These are phyloP conservation scores for Zaprionus capensis DNA, from an alignment of 1,140 invertebrate genomes.

Conservation along the genomic window DNA sequence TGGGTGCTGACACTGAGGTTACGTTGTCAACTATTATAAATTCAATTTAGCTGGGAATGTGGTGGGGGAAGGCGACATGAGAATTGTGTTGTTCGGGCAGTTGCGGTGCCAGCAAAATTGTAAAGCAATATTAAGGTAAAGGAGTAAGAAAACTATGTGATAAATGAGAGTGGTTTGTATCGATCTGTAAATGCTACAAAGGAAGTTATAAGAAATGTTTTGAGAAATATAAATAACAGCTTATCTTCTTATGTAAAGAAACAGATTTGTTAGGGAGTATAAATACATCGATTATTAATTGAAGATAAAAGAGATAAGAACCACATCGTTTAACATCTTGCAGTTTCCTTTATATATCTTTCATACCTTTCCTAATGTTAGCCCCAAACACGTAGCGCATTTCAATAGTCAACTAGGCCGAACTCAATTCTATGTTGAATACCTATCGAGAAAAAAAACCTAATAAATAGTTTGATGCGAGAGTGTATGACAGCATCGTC, in stretches of 20 bases:
- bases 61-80: constrained; percentile 14
- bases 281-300: no score
- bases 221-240: no score
- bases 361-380: no score
- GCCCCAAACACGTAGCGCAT: background rate
- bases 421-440: constrained; percentile 1
- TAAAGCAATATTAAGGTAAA: background rate
- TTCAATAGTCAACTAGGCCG: background rate
- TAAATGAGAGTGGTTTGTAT: background rate
- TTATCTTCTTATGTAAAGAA: no score
- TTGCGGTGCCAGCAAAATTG: background rate
- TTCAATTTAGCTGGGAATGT: constrained; percentile 69
- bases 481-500: constrained; percentile 54
- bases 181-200: background rate
- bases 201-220: no score
- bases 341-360: no score
- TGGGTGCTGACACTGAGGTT: constrained; percentile 26
- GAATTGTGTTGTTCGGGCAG: constrained; percentile 3
- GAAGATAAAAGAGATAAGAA: no score
- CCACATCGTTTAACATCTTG: no score
- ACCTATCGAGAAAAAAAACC: background rate
- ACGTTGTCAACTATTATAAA: constrained; percentile 76
- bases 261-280: no score
- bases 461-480: constrained; percentile 43
- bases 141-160: background rate